These are phyloP conservation scores for Callopanchax toddi DNA, from an alignment of 2,113 vertebrate species.

Conservation along the genomic window DNA sequence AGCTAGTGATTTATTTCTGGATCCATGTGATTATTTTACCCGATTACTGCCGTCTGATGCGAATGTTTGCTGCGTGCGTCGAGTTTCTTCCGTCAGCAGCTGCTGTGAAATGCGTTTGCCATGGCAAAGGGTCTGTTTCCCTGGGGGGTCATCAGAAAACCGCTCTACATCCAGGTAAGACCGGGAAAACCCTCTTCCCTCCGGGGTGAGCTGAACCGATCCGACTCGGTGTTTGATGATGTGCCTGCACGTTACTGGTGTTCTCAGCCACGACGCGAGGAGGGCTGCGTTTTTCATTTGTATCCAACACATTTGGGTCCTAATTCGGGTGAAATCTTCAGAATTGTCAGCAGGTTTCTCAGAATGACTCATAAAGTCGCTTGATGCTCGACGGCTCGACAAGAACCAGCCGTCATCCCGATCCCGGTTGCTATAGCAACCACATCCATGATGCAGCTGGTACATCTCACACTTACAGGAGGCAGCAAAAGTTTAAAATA, in stretches of 20 bases:
- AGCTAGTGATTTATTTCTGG: no score
- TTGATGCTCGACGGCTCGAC: slow-evolving; percentile 56
- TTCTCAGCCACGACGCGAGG: no score
- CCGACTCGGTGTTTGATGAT: neutral
- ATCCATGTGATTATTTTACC: no score
- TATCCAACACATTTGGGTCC: neutral
- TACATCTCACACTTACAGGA: slow-evolving; percentile 9
- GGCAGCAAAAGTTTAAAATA: no score
- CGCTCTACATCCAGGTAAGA: slow-evolving; percentile 87
- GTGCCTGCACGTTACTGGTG: no score
- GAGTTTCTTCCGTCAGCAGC: slow-evolving; percentile 39
- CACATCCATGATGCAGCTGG: slow-evolving; percentile 36
- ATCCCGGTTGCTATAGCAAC: slow-evolving; percentile 70
- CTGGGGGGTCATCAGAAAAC: slow-evolving; percentile 86
- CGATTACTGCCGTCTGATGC: no score
- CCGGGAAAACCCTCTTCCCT: slow-evolving; percentile 43
- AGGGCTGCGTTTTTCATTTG: no score
- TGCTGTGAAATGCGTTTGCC: slow-evolving; percentile 85
- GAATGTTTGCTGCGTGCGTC: slow-evolving; percentile 6
- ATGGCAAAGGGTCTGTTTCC: slow-evolving; percentile 89
- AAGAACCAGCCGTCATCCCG: slow-evolving; percentile 41
- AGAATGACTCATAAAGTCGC: slow-evolving; percentile 51
- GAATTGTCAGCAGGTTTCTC: neutral
- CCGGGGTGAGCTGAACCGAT: no score
- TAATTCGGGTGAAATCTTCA: neutral